phyloP scores from a whole-genome alignment of 2,113 vertebrate genomes.

The Phycodurus eques region DNA sequence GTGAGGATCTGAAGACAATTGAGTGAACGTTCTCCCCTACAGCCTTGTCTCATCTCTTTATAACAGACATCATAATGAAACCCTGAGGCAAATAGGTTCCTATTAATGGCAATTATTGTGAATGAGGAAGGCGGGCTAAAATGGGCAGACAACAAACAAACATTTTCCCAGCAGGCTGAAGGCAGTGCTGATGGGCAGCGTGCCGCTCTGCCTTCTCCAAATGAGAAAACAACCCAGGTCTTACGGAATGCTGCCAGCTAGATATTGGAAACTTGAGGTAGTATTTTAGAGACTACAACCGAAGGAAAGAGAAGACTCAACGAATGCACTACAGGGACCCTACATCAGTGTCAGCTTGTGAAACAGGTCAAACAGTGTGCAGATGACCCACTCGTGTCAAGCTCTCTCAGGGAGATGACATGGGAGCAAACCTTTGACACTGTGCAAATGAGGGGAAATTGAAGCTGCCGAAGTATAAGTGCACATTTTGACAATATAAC shows the following conservation, averaged over 20 bases:
- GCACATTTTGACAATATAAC: background rate
- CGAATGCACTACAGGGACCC: constrained; percentile 21
- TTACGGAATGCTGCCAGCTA: constrained; percentile 23
- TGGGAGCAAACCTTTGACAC: background rate
- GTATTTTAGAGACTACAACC: constrained; percentile 31
- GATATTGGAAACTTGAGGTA: constrained; percentile 21
- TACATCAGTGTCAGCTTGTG: constrained; percentile 22
- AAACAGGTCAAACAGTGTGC: constrained; percentile 20
- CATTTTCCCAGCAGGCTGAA: constrained; percentile 34
- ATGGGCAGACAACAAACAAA: constrained; percentile 30
- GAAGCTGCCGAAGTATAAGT: background rate
- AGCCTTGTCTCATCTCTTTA: constrained; percentile 28
- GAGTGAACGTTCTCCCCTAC: constrained; percentile 23
- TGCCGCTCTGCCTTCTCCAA: constrained; percentile 24
- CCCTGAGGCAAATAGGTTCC: constrained; percentile 31
- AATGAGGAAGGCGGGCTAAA: constrained; percentile 32
- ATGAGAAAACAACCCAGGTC: constrained; percentile 37
- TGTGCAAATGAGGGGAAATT: background rate
- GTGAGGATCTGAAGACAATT: constrained; percentile 32
- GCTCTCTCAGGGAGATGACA: background rate
- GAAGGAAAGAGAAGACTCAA: constrained; percentile 18
- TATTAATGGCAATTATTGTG: constrained; percentile 25
- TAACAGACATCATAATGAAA: constrained; percentile 38
- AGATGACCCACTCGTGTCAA: constrained; percentile 7
- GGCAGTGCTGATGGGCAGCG: constrained; percentile 36